Evolutionary conservation across 2,888 invertebrate genomes (phyloP).

Genomic region (Pyrocoelia pectoralis): DNA sequence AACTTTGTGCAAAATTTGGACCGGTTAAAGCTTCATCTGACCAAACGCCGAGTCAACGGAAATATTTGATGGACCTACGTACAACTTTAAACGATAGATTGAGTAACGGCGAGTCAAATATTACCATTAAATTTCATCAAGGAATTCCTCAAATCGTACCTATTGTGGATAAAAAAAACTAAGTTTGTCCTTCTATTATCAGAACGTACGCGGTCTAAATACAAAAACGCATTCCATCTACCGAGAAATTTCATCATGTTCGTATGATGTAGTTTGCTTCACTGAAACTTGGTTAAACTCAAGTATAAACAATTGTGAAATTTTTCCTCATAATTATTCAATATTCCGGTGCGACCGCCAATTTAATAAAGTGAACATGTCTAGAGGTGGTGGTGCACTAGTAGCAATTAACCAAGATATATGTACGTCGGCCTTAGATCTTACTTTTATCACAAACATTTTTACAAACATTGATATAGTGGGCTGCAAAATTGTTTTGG

Average conservation of each 20-base stretch:
- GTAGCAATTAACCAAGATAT: not conserved
- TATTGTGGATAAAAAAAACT: conserved; percentile 6
- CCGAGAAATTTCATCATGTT: no score
- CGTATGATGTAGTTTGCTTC: no score
- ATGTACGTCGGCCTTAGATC: no score
- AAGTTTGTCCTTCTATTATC: not conserved
- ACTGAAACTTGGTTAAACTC: no score
- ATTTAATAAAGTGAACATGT: no score
- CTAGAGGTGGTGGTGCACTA: not conserved
- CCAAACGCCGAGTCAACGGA: not conserved
- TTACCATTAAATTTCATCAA: conserved; percentile 1
- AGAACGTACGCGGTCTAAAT: not conserved
- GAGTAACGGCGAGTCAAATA: not conserved
- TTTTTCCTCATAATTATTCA: no score
- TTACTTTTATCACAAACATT: no score
- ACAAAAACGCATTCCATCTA: not conserved
- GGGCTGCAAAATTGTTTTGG: no score
- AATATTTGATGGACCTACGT: not conserved
- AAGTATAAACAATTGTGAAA: no score
- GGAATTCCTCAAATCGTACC: not conserved
- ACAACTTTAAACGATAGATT: not conserved
- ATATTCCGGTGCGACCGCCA: no score
- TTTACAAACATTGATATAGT: no score
- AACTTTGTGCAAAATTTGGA: not conserved
- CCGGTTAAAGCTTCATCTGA: not conserved